Base-by-base conservation (phyloP, 2,888 invertebrate genomes). In the Baccha elongata region DNA sequence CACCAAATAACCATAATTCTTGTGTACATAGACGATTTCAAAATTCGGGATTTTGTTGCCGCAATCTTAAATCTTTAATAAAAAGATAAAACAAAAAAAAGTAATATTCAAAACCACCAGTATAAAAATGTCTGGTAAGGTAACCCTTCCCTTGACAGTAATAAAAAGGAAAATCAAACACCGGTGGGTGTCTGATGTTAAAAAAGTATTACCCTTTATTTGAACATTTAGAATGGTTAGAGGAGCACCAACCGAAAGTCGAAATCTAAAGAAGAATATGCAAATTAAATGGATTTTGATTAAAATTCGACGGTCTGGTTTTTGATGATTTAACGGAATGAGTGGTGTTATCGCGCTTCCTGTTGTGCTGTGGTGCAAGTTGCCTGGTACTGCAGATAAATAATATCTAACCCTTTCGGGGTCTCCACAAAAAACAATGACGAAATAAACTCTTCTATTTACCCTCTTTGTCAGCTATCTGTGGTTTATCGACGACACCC, bases 271-370 rank as follows among this genome's bases (percentile, higher is more conserved):
- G n/a, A n/a, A n/a, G n/a, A n/a, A n/a, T n/a, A 75, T 83, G 83
- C 83, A 83, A 83, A 83, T 83, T 83, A 78, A 83, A 83, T 83
- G 83, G 83, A 68, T 83, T 83, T n/a, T 83, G 83, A 83, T 83
- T 83, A 83, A 83, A 83, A 78, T 83, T 83, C 83, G 83, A 83
- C 78, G 83, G 83, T 72, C 83, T 64, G 72, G 83, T 83, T n/a
- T 83, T 83, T 83, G 78, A 83, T 83, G 83, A 83, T 78, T 62
- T 58, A 58, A 64, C 64, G 78, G 78, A 72, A 72, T 83, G 76
- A 68, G 83, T 83, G n/a, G n/a, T 83, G 72, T 83, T 83, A 83
- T 83, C 78, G 83, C 83, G 76, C 78, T 83, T 83, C 83, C 78
- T 83, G 78, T 83, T 78, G 72, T 83, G 83, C 72, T 78, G n/a